Conservation (phyloP, 2,797 vertebrate genomes). For the Botia kubotai region DNA sequence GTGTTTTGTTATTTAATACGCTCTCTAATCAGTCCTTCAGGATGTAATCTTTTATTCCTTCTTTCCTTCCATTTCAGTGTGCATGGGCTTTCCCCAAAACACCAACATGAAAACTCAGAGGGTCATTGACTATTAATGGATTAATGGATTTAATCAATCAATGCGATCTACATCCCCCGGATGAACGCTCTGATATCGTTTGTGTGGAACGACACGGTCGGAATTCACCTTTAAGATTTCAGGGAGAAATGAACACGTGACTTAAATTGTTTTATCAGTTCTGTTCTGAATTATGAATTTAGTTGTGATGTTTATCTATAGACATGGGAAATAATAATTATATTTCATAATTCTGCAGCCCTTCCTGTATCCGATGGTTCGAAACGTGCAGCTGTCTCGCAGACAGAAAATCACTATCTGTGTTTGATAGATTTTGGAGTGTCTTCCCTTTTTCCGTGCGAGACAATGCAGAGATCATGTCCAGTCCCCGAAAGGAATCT, state of each 20-base stretch:
- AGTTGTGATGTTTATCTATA: too few relatives aligned
- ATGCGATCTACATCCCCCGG: background rate
- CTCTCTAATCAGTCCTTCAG: conserved; percentile 39
- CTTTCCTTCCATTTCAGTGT: conserved; percentile 22
- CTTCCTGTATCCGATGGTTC: background rate
- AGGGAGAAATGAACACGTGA: conserved; percentile 19
- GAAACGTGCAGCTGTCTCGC: background rate
- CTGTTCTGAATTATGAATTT: background rate
- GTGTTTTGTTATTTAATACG: conserved; percentile 33
- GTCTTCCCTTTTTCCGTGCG: background rate
- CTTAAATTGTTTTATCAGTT: background rate
- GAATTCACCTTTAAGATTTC: conserved; percentile 27
- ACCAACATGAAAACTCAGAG: conserved; percentile 39
- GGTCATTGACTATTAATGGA: conserved; percentile 10
- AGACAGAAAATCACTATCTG: background rate
- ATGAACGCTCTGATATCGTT: conserved; percentile 30
- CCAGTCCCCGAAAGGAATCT: conserved; percentile 17
- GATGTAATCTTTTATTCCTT: conserved; percentile 36
- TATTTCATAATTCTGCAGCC: background rate
- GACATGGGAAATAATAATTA: background rate
- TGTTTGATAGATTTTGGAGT: conserved; percentile 11
- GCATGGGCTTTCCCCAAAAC: conserved; percentile 17
- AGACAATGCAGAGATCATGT: conserved; percentile 36
- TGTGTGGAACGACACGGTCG: conserved; percentile 13
- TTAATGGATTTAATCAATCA: conserved; percentile 29